Evolutionary conservation across 1,140 invertebrate species (phyloP).

Genomic region (Cotesia chilonis): DNA sequence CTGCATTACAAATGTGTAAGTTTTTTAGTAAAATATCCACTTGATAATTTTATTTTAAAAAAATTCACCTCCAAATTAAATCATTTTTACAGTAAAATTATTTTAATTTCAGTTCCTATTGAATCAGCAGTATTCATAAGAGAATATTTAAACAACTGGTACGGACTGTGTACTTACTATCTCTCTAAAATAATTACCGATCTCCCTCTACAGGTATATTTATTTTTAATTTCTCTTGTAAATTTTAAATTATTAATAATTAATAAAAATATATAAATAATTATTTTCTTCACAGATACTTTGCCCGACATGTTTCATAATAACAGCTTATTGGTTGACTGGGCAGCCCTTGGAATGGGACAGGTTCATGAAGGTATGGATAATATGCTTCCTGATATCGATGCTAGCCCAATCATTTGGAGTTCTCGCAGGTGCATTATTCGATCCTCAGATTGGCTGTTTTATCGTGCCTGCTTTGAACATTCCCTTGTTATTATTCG

Average conservation of each 20-base stretch:
- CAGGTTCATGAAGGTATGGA: constrained; percentile 76
- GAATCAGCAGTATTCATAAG: constrained; percentile 86
- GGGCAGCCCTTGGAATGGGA: constrained; percentile 76
- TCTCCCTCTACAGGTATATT: constrained; percentile 81
- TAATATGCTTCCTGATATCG: constrained; percentile 75
- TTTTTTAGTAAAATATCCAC: constrained; percentile 36
- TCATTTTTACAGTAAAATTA: constrained; percentile 13
- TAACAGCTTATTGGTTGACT: constrained; percentile 83
- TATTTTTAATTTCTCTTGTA: constrained; percentile 5
- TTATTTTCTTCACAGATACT: constrained; percentile 67
- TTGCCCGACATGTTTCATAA: constrained; percentile 77
- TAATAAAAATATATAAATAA: constrained; percentile 26
- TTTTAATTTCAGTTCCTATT: constrained; percentile 75
- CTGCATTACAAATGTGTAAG: constrained; percentile 87
- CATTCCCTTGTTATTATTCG: constrained; percentile 86
- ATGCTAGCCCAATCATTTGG: constrained; percentile 84
- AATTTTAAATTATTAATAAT: background rate
- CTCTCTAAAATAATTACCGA: constrained; percentile 86
- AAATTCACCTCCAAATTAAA: background rate
- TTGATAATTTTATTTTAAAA: background rate
- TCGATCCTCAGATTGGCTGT: constrained; percentile 76
- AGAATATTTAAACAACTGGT: constrained; percentile 92
- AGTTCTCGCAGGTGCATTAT: constrained; percentile 77
- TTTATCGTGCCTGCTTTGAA: constrained; percentile 83
- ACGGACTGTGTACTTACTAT: constrained; percentile 83